Base-by-base conservation (phyloP, 1,140 invertebrate genomes). In the Drosophila jambulina region DNA sequence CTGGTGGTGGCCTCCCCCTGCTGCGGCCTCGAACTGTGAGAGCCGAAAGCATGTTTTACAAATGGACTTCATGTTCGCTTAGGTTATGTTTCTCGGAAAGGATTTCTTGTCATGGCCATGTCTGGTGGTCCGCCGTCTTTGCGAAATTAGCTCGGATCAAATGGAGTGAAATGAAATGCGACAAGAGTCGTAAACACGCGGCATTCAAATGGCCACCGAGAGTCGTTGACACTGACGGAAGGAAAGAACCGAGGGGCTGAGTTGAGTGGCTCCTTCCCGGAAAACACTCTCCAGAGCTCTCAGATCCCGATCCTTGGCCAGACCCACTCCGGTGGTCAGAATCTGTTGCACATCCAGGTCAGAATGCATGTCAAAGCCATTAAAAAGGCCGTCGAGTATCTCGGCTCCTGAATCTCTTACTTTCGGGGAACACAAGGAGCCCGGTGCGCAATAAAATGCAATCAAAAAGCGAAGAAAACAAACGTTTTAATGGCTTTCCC, bases 31-130 rank as follows among this genome's bases (percentile, higher is more conserved):
- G 71, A 80, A 78, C 74, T 80, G 84, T 80, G 59, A 80, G 65
- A 53, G 75, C 63, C 78, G 60, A 78, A 77, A 82, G 80, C 83
- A 81, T 88, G 84, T 90, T 88, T 84, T 84, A 88, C 84, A 88
- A 88, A 88, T 88, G 84, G 78, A 78, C 78, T 88, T 88, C 80
- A 88, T 90, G 84, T 88, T 75, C 78, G 53, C 15, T 56, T 38
- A 40, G 53, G 34, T 38, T 88, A 88, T 88, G 84, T 88, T 88
- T 88, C 84, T 88, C 62, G 84, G 84, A 88, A 88, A 88, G 84
- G 84, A 88, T 88, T 88, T 67, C 84, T 88, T 88, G 84, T 90
- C 84, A 75, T 88, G 85, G 84, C 84, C 84, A 90, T 82, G 83
- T 88, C 84, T 80, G 80, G 82, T 65, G 17, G 43, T 40, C 57